Conservation (phyloP, 2,797 vertebrate genomes). For the Gadopsis bispinosus region DNA sequence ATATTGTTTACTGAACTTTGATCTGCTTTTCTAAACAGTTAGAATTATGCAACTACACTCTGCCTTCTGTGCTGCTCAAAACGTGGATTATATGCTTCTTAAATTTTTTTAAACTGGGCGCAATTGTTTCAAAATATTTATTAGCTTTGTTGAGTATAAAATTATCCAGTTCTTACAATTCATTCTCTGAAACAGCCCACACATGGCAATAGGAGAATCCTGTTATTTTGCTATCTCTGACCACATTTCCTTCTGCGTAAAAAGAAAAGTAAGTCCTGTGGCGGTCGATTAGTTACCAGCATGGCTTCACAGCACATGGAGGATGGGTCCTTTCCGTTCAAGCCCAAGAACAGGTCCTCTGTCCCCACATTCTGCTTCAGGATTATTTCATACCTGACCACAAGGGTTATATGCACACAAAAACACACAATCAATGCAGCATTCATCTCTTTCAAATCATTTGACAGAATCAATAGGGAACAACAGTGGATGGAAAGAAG, state of each 20-base stretch:
- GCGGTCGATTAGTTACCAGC: constrained; percentile 84
- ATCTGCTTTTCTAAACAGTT: background rate
- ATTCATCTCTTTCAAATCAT: background rate
- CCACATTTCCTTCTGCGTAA: background rate
- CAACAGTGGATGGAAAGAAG: background rate
- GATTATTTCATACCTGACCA: constrained; percentile 90
- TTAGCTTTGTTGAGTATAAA: background rate
- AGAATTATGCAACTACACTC: background rate
- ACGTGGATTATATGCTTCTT: background rate
- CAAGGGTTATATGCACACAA: constrained; percentile 16
- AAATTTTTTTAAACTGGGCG: background rate
- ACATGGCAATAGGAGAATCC: background rate
- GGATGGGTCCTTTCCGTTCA: constrained; percentile 91
- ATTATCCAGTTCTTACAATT: background rate
- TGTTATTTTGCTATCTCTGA: background rate
- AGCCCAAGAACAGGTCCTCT: constrained; percentile 92
- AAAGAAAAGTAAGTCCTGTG: background rate
- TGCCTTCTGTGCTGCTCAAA: background rate
- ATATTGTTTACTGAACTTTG: background rate
- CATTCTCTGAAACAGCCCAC: background rate
- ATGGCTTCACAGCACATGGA: constrained; percentile 94
- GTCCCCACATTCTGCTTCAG: constrained; percentile 92
- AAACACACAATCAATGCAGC: background rate
- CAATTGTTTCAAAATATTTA: background rate
- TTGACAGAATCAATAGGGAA: background rate